Evolutionary conservation across 1,140 invertebrate species (phyloP), one percentile per base, ranked within the genome.

Genomic region (Pseudomyrmex flavicornis): DNA sequence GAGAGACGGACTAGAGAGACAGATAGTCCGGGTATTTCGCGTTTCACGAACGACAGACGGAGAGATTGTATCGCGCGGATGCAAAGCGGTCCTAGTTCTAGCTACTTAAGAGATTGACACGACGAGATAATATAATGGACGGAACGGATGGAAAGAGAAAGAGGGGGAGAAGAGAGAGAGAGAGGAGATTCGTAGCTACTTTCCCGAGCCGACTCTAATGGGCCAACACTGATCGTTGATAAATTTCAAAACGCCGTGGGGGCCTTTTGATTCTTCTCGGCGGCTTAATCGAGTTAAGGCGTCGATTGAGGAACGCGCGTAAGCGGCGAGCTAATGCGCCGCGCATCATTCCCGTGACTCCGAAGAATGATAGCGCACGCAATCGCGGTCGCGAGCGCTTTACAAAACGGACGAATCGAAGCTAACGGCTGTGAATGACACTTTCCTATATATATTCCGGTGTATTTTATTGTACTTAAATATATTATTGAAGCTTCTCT

Each of bases 41-140:
- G 76, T 76, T 35, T 69, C 74, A 66, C 48, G 68, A 70, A 63
- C 61, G 82, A 68, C 62, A 63, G 15, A 54, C 35, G 35, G 35
- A 44, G n/a, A 82, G 87, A 88, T 88, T 35, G 83, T 88, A 88
- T 88, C 87, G 73, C 52, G 58, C 12, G 58, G 48, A 69, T 82
- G 86, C 61, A 68, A 83, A 89, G 74, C 83, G 84, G 75, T 85
- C 69, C 76, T 89, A 89, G 82, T 85, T 87, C 85, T 86, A 74
- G 85, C 88, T 89, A 89, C 88, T 89, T 89, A 89, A 85, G 68
- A 89, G 88, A 89, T 89, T 89, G 88, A 89, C 87, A 89, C 69
- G 85, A n/a, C 13, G 62, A 89, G 87, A 89, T 89, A 89, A 69
- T 87, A 85, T 87, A 89, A 89, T 89, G 88, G 87, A 89, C 85